Conservation (phyloP, 2,888 invertebrate species). For the Cylindroiulus punctatus region DNA sequence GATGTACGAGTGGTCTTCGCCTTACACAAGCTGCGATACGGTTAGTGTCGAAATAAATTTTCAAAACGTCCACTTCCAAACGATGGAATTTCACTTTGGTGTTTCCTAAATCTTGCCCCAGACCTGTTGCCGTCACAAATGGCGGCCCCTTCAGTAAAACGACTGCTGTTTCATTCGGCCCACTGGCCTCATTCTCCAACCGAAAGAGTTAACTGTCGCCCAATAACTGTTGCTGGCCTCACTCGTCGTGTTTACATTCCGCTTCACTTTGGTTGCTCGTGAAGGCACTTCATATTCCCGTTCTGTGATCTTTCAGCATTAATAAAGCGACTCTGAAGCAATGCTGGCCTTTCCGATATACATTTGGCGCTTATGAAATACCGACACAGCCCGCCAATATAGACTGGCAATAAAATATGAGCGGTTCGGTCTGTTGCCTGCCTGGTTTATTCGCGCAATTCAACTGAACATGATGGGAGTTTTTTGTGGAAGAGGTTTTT, state of each 20-base stretch:
- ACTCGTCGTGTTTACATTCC: slow-evolving; percentile 29
- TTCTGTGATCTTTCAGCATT: slow-evolving; percentile 37
- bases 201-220: background rate
- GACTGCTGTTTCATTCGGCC: background rate
- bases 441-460: background rate
- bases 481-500: background rate
- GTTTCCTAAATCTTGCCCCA: too few species aligned
- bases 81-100: too few species aligned
- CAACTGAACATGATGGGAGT: background rate
- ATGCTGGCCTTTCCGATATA: slow-evolving; percentile 10
- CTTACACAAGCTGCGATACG: too few species aligned
- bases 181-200: background rate
- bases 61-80: too few species aligned
- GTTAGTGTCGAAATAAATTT: too few species aligned
- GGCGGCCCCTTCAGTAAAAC: background rate
- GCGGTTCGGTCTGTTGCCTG: background rate
- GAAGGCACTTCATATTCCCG: slow-evolving; percentile 11
- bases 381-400: background rate
- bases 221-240: slow-evolving; percentile 27
- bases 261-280: slow-evolving; percentile 23
- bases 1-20: background rate
- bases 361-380: background rate
- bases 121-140: too few species aligned
- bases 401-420: slow-evolving; percentile 44
- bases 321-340: slow-evolving; percentile 24